phyloP scores from a whole-genome alignment of 2,888 invertebrate genomes.

The Andrena minutula region DNA sequence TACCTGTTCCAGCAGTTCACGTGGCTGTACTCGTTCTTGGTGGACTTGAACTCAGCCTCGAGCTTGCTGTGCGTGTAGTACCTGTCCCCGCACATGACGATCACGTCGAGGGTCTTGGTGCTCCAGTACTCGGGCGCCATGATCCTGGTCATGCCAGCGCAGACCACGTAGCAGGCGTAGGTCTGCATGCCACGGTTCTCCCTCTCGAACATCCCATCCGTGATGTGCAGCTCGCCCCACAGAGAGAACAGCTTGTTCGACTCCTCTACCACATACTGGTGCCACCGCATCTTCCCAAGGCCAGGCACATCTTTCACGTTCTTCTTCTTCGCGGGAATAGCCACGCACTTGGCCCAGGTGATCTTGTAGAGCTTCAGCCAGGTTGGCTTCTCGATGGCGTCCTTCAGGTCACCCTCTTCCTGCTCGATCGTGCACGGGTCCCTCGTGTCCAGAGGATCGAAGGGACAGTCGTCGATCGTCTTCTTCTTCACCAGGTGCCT shows the following conservation, averaged over 20 bases:
- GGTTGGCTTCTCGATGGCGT: conserved; percentile 68
- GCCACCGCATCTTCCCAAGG: conserved; percentile 85
- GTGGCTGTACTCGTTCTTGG: conserved; percentile 52
- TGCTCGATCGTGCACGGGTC: conserved; percentile 61
- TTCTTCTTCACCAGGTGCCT: conserved; percentile 57
- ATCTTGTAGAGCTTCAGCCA: conserved; percentile 74
- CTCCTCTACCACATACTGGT: conserved; percentile 90
- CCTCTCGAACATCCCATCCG: conserved; percentile 86
- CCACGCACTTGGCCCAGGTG: conserved; percentile 71
- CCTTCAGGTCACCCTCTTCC: conserved; percentile 50
- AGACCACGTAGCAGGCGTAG: conserved; percentile 87
- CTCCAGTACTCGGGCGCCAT: conserved; percentile 81
- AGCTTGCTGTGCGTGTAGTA: conserved; percentile 75
- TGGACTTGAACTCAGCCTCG: conserved; percentile 65
- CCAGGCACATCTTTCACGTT: conserved; percentile 4
- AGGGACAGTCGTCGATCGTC: conserved; percentile 68
- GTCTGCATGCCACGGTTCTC: conserved; percentile 88
- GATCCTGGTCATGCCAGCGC: conserved; percentile 80
- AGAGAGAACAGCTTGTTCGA: conserved; percentile 89
- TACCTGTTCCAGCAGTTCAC: conserved; percentile 62
- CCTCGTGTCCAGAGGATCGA: conserved; percentile 63
- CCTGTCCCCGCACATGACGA: conserved; percentile 79
- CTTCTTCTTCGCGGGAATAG: conserved; percentile 46
- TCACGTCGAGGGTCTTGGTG: conserved; percentile 75
- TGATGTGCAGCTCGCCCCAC: conserved; percentile 89